Evolutionary conservation across 2,113 vertebrate genomes (phyloP), one percentile per base, ranked within the genome.

Genomic region (Channa argus): DNA sequence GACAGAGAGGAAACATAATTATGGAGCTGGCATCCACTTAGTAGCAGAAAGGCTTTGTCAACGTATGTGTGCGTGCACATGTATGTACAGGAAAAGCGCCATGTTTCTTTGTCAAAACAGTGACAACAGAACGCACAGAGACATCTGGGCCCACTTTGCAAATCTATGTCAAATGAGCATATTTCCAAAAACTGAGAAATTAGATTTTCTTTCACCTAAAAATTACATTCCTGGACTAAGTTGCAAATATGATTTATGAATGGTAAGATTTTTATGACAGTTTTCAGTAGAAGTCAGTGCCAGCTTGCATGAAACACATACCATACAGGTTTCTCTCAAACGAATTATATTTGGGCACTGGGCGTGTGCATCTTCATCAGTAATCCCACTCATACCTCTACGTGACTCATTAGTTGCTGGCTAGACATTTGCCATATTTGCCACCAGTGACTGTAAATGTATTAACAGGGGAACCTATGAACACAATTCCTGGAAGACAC

Each of bases 1-100:
- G 80, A 84, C 79, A 64, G 71, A 68, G 71, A 82, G 81, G 80
- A 81, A 85, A 86, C 85, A 79, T 84, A 88, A 91, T 89, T 89
- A 91, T 52, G 60, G 74, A 80, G 80, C 66, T 71, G 83, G 68
- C 59, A 82, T 85, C 67, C 71, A 80, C 75, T 89, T 79, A 78
- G 64, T 61, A 79, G 71, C 81, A 71, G 71, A 74, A 44, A 81
- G 53, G 65, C 63, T 74, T 75, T 66, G 41, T 67, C 41, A 34
- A 70, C 49, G 79, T 61, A 6, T 67, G 67, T 58, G 68, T 75
- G 53, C 10, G 9, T 59, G 68, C 47, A 3, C 75, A 71, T 68
- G 56, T 70, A 50, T 41, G 5, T 61, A 58, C 8, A 63, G 5
- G 65, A 64, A 76, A 72, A 70, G 24, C 1, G 24, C 24, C 24